phyloP scores from a whole-genome alignment of 2,888 invertebrate genomes.

The Eupithecia vulgata region DNA sequence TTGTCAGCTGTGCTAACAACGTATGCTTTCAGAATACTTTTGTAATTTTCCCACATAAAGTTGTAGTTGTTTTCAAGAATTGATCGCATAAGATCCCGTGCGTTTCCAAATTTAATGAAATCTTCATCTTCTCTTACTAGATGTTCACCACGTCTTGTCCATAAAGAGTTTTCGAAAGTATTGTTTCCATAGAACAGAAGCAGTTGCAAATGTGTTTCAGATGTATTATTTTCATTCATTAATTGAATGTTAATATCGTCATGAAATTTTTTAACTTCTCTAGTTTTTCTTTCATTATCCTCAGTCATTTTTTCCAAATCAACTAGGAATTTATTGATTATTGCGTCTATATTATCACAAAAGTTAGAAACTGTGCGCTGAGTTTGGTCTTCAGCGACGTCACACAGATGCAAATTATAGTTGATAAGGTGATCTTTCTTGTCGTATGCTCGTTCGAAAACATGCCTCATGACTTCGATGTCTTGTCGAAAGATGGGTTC shows the following conservation, averaged over 20 bases:
- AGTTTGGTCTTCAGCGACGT: constrained; percentile 86
- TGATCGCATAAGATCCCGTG: constrained; percentile 70
- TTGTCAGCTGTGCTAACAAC: constrained; percentile 72
- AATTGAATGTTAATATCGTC: constrained; percentile 59
- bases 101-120: constrained; percentile 59
- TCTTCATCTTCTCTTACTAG: constrained; percentile 77
- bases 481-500: constrained; percentile 72
- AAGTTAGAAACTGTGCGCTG: constrained; percentile 86
- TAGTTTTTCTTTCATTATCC: constrained; percentile 62
- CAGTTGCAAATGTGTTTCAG: constrained; percentile 74
- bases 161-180: constrained; percentile 65
- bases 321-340: constrained; percentile 78
- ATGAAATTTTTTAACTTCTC: constrained; percentile 56
- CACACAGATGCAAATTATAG: constrained; percentile 82
- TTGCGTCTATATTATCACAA: constrained; percentile 84
- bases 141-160: constrained; percentile 74
- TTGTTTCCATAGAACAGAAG: constrained; percentile 67
- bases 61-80: constrained; percentile 70
- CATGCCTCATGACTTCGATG: constrained; percentile 72
- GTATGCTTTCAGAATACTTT: constrained; percentile 70
- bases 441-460: constrained; percentile 81
- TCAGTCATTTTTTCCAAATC: constrained; percentile 67
- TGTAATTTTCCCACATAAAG: constrained; percentile 72
- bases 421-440: constrained; percentile 85
- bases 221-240: constrained; percentile 62